Base-by-base conservation (phyloP, 2,113 vertebrate genomes). In the Caretta caretta region DNA sequence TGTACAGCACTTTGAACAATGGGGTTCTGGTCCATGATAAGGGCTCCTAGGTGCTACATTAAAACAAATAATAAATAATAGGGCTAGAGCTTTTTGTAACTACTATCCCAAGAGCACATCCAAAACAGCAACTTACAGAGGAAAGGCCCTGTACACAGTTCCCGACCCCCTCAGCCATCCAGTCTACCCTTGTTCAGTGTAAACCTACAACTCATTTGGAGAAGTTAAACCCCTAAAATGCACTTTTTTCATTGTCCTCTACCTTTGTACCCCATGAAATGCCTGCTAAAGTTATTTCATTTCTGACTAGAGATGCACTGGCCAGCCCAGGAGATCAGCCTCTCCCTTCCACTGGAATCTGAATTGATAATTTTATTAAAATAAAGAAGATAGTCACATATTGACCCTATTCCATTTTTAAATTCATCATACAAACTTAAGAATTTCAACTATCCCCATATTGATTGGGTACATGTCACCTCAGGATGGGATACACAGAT, bases 171-270 rank as follows among this genome's bases (percentile, higher is more conserved):
- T 72, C 31, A 65, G 17, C 16, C 31, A 20, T 72, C 17, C 17
- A 22, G 65, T 72, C 65, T 72, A 19, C 65, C 65, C 65, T 38
- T 38, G 65, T 17, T 69, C n/a, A 69, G 65, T n/a, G 2, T 25
- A 5, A 75, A 1, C 59, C 75, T 0, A 0, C 38, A 19, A 5
- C 19, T 2, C 2, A 11, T 0, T 1, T 0, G 0, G 49, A 57
- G 31, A 8, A 72, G 46, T 31, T 38, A 2, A 72, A 3, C 3
- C 3, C 50, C 89, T 10, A 57, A 31, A 84, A 80, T 22, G 0
- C 0, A 17, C 4, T 57, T 56, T 4, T 31, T 22, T 35, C 35
- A 35, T 4, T 6, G 5, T 2, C 72, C 31, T 35, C 38, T 10
- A 57, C 53, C 22, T 31, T 2, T 0, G 48, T 35, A n/a, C 5